phyloP scores from a whole-genome alignment of 1,140 invertebrate species.

The Eulimnadia texana region DNA sequence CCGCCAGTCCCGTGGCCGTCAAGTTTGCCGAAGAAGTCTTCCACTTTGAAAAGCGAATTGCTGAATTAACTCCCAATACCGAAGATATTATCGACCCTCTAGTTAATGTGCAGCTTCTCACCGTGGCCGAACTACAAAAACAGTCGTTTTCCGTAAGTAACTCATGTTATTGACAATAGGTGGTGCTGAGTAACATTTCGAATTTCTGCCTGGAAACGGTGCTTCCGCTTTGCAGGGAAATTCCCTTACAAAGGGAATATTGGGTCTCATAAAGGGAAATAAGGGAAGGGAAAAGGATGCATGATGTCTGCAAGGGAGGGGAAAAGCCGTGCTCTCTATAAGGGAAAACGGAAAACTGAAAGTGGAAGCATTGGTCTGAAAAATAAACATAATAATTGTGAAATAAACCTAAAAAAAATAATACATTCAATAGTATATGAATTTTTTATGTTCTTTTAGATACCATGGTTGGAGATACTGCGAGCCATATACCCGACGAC shows the following conservation, averaged over 20 bases:
- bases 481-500: conserved; percentile 37
- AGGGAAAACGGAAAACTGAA: not conserved
- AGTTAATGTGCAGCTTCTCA: conserved; percentile 27
- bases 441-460: conserved; percentile 27
- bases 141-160: conserved; percentile 31
- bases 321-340: too few relatives aligned
- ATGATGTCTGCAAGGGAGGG: too few relatives aligned
- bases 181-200: too few relatives aligned
- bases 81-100: conserved; percentile 27
- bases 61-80: conserved; percentile 35
- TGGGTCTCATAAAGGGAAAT: too few relatives aligned
- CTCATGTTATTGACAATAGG: not conserved
- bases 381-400: too few relatives aligned
- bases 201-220: not conserved
- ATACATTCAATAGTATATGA: too few relatives aligned
- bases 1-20: conserved; percentile 31
- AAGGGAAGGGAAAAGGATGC: not conserved
- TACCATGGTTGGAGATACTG: conserved; percentile 39
- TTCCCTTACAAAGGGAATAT: too few relatives aligned
- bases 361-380: not conserved
- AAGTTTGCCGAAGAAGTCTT: conserved; percentile 42
- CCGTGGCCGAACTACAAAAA: conserved; percentile 30
- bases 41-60: conserved; percentile 41
- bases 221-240: too few relatives aligned
- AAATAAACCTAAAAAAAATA: too few relatives aligned